A percentile compares a stretch with the other conserved stretches of the same genome.
These are phyloP conservation scores for Adelosebastes latens DNA, from an alignment of 2,797 vertebrate species.

Conservation along the genomic window DNA sequence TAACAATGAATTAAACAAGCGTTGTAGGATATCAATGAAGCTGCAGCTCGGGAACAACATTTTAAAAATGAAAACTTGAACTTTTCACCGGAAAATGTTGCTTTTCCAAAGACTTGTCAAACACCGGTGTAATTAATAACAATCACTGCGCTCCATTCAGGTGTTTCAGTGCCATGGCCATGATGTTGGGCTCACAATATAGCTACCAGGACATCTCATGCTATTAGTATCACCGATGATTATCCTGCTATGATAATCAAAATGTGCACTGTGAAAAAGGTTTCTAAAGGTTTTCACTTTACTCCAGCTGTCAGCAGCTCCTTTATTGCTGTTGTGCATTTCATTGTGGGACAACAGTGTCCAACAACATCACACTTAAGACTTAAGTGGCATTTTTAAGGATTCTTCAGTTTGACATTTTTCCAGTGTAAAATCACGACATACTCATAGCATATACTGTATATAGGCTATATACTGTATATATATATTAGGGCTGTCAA, in stretches of 20 bases:
- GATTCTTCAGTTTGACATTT: background rate
- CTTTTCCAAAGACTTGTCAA: background rate
- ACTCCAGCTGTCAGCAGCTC: background rate
- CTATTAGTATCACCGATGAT: background rate
- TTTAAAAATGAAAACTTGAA: background rate
- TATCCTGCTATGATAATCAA: background rate
- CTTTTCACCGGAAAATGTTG: background rate
- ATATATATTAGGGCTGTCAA: too few relatives aligned
- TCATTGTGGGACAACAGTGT: background rate
- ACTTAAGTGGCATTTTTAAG: background rate
- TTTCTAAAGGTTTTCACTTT: background rate
- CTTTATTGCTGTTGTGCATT: background rate
- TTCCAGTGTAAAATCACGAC: too few relatives aligned
- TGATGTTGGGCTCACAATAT: background rate
- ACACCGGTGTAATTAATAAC: background rate
- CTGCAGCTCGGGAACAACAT: background rate
- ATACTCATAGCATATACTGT: too few relatives aligned
- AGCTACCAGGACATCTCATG: background rate
- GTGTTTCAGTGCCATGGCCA: background rate
- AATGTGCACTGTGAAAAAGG: background rate
- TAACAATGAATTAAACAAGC: conserved; percentile 25
- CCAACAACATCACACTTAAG: too few relatives aligned
- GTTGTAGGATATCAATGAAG: background rate
- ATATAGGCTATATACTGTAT: too few relatives aligned
- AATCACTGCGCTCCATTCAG: too few relatives aligned